phyloP scores from a whole-genome alignment of 1,140 invertebrate species.

The Hyles vespertilio region DNA sequence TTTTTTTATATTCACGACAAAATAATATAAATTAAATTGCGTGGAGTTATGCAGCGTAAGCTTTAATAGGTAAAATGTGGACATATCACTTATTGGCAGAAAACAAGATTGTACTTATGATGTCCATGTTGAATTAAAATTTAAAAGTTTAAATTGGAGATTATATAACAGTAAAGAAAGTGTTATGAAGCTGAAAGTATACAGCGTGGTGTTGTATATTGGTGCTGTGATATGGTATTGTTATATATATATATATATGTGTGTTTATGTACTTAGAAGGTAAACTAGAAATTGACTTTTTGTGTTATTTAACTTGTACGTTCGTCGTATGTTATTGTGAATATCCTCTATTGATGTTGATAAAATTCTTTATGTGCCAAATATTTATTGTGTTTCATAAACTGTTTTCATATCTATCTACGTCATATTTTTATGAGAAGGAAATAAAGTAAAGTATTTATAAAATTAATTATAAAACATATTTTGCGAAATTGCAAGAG shows the following conservation, averaged over 20 bases:
- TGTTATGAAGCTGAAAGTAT: constrained; percentile 43
- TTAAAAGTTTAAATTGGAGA: constrained; percentile 36
- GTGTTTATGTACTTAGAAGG: constrained; percentile 22
- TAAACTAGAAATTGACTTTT: constrained; percentile 27
- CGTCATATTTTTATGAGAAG: too few relatives aligned
- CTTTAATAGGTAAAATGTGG: constrained; percentile 60
- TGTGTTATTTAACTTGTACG: constrained; percentile 15
- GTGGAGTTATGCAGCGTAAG: constrained; percentile 40
- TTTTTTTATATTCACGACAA: too few relatives aligned
- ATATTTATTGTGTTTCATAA: constrained; percentile 6
- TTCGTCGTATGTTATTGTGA: too few relatives aligned
- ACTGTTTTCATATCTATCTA: too few relatives aligned
- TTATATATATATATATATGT: constrained; percentile 34
- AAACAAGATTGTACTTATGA: constrained; percentile 26
- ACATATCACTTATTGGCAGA: constrained; percentile 48
- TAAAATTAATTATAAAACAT: too few relatives aligned
- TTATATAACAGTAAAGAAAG: constrained; percentile 34
- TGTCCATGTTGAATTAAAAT: constrained; percentile 46
- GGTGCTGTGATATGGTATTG: constrained; percentile 62
- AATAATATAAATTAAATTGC: constrained; percentile 3
- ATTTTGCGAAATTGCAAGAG: too few relatives aligned
- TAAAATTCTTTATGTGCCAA: constrained; percentile 23
- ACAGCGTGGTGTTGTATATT: constrained; percentile 46
- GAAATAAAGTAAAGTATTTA: too few relatives aligned
- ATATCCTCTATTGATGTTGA: too few relatives aligned